These are phyloP conservation scores for Callinectes sapidus DNA, from an alignment of 2,888 invertebrate genomes.

Conservation along the genomic window DNA sequence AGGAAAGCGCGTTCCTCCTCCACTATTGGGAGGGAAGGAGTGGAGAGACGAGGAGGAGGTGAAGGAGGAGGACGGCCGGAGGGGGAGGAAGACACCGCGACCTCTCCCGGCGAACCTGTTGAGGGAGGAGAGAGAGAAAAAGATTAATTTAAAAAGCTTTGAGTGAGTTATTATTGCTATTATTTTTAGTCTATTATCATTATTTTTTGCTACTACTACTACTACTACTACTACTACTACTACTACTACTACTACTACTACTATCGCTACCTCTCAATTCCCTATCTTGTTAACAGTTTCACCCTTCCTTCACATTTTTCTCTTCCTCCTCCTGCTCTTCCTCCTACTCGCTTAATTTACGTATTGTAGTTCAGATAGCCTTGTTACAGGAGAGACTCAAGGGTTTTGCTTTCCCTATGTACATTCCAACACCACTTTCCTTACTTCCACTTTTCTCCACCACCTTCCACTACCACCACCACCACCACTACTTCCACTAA, in stretches of 20 bases:
- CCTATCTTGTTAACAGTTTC: background rate
- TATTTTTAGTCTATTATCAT: background rate
- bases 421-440: background rate
- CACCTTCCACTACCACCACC: no score
- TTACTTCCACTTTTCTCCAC: background rate
- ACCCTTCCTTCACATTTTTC: background rate
- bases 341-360: background rate
- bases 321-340: background rate
- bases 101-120: background rate
- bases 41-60: background rate
- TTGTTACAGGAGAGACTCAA: background rate
- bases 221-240: background rate
- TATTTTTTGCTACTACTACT: background rate
- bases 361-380: background rate
- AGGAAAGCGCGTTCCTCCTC: slow-evolving; percentile 14
- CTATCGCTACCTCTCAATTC: background rate
- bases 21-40: slow-evolving; percentile 12
- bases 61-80: background rate
- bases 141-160: no score
- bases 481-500: background rate
- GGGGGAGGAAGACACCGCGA: background rate
- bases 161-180: background rate
- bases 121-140: background rate
- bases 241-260: background rate
- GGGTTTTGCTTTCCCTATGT: background rate